phyloP scores from a whole-genome alignment of 2,113 vertebrate genomes.

The Dolichotis patagonum region DNA sequence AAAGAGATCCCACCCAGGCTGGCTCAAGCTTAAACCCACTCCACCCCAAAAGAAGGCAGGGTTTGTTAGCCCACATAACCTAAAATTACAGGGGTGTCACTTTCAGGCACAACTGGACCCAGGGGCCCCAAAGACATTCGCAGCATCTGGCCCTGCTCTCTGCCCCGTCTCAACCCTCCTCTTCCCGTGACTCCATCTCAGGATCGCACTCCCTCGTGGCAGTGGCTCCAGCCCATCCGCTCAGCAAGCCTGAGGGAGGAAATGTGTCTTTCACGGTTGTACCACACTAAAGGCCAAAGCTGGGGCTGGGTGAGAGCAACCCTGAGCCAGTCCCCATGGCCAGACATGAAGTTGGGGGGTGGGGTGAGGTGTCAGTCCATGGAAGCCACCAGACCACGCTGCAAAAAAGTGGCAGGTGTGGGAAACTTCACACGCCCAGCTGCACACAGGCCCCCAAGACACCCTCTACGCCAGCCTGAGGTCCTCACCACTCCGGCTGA shows the following conservation, averaged over 20 bases:
- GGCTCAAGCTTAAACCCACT: background rate
- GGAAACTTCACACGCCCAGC: background rate
- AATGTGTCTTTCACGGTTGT: background rate
- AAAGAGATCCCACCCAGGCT: background rate
- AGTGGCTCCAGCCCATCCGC: background rate
- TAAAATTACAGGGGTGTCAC: background rate
- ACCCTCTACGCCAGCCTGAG: background rate
- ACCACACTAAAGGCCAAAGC: background rate
- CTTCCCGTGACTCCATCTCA: background rate
- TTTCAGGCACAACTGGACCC: background rate
- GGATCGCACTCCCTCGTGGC: background rate
- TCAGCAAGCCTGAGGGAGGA: background rate
- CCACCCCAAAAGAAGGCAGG: background rate
- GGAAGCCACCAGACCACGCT: background rate
- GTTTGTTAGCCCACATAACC: background rate
- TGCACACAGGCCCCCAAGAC: background rate
- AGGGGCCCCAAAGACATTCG: background rate
- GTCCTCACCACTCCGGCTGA: background rate
- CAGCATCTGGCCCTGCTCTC: background rate
- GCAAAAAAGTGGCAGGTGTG: background rate
- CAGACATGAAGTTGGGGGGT: background rate
- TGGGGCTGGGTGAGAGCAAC: background rate
- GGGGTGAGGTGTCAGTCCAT: background rate
- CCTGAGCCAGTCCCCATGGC: background rate
- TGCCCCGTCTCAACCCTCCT: rapidly evolving